These are phyloP conservation scores for Cyrtonyx montezumae DNA, from an alignment of 2,113 vertebrate genomes.

Conservation along the genomic window DNA sequence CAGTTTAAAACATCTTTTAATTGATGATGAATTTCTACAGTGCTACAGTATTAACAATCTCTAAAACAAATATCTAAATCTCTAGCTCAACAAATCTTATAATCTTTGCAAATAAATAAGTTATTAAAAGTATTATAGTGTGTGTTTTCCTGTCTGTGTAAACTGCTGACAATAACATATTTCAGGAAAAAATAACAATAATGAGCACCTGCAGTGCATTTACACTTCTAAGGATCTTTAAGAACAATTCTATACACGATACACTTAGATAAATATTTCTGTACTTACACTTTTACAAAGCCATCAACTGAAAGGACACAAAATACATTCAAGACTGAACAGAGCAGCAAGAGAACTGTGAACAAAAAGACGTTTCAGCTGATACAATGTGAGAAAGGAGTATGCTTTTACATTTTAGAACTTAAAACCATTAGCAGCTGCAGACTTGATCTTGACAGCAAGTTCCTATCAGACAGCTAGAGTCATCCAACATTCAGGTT, in stretches of 20 bases:
- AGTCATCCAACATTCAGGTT: background rate
- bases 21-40: conserved; percentile 35
- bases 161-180: background rate
- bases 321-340: background rate
- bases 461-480: background rate
- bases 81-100: background rate
- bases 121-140: background rate
- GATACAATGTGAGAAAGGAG: background rate
- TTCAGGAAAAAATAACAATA: conserved; percentile 40
- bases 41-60: conserved; percentile 11
- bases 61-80: background rate
- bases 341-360: background rate
- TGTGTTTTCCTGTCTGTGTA: background rate
- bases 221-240: conserved; percentile 6
- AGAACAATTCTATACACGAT: conserved; percentile 18
- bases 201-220: background rate
- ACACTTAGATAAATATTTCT: background rate
- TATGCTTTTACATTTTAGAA: background rate
- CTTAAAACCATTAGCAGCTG: background rate
- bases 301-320: background rate
- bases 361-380: background rate
- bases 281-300: conserved; percentile 32
- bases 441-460: background rate
- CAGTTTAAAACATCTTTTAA: conserved; percentile 53
- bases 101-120: conserved; percentile 36